A percentile compares a stretch with the other conserved stretches of the same genome.
Conservation (phyloP, 2,888 invertebrate species). For the Rhopalosiphum nymphaeae region DNA sequence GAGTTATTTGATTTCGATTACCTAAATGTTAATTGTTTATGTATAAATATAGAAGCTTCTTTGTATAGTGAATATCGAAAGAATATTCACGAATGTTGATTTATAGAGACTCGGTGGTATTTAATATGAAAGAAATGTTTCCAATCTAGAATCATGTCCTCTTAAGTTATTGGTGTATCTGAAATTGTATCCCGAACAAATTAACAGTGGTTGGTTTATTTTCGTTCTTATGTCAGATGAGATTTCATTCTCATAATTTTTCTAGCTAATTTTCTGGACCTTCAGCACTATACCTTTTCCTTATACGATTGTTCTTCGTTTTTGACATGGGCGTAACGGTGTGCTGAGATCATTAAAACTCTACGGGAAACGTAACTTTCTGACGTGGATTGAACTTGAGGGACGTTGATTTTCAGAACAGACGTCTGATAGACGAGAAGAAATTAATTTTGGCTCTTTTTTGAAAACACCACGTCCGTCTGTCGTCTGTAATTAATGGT, state of each 20-base stretch:
- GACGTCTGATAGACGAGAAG: not conserved
- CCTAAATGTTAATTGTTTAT: not conserved
- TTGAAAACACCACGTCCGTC: slow-evolving; percentile 40
- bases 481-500: slow-evolving; percentile 57
- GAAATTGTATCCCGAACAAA: not conserved
- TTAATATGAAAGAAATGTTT: slow-evolving; percentile 1
- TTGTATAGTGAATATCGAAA: not conserved
- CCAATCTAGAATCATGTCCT: not conserved
- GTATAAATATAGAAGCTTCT: not conserved
- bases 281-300: not conserved
- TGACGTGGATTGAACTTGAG: not conserved
- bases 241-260: not conserved
- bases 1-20: not conserved
- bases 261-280: not conserved
- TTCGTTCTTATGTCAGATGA: not conserved
- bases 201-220: not conserved
- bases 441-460: slow-evolving; percentile 49
- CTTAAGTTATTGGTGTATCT: not conserved
- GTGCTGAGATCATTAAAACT: not conserved
- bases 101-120: not conserved
- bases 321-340: not conserved
- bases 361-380: not conserved
- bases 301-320: not conserved
- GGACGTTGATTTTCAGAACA: not conserved
- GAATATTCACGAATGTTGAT: slow-evolving; percentile 27